These are phyloP conservation scores for Glareola pratincola DNA, from an alignment of 2,113 vertebrate genomes.

Conservation along the genomic window DNA sequence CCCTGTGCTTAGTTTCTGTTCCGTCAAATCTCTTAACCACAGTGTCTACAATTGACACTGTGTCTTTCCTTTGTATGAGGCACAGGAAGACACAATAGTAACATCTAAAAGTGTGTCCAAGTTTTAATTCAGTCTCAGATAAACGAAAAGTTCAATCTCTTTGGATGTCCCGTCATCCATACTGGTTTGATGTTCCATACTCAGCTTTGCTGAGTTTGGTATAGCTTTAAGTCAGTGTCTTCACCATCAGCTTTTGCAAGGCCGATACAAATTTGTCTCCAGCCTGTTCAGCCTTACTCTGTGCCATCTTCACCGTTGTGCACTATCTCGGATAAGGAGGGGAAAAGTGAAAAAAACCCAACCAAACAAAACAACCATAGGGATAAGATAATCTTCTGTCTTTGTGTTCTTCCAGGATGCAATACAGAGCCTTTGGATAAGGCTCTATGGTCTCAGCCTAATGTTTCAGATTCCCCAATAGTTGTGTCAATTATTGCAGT, in stretches of 20 bases:
- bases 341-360: neutral
- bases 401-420: neutral
- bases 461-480: neutral
- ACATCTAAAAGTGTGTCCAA: neutral
- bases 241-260: neutral
- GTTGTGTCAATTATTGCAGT: neutral
- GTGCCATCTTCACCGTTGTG: neutral
- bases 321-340: neutral
- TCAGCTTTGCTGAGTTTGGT: neutral
- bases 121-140: neutral
- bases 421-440: neutral
- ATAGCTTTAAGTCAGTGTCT: neutral
- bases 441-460: neutral
- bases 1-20: neutral
- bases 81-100: neutral
- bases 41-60: neutral
- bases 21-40: neutral
- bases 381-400: neutral
- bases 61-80: neutral
- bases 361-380: fast-evolving
- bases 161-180: neutral
- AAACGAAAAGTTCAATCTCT: neutral
- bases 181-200: neutral
- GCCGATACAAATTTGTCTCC: neutral
- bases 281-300: neutral